These are phyloP conservation scores for Serinus canaria DNA, from an alignment of 2,113 vertebrate species.

Conservation along the genomic window DNA sequence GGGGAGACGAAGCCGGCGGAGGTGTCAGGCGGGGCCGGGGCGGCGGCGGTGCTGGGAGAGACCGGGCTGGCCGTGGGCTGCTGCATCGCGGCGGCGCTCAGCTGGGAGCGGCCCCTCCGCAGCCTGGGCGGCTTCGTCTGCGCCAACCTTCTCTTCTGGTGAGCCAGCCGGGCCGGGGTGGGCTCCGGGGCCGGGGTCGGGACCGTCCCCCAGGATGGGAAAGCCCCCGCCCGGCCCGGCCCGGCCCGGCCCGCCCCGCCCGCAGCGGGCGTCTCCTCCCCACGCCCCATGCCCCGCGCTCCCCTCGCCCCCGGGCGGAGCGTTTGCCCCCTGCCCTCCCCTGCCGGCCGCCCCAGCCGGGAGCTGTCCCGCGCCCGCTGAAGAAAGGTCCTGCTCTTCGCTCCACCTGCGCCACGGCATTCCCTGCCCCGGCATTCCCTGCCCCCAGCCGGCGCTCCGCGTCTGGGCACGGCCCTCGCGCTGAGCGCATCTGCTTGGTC, in stretches of 20 bases:
- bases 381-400: background rate
- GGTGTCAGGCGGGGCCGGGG: background rate
- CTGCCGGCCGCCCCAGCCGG: rapidly evolving
- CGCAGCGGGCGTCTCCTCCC: background rate
- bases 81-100: slow-evolving; percentile 66
- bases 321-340: too few species aligned
- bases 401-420: background rate
- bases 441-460: background rate
- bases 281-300: background rate
- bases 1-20: background rate
- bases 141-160: slow-evolving; percentile 85
- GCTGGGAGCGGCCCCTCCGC: slow-evolving; percentile 81
- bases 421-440: background rate
- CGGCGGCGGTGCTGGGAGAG: slow-evolving; percentile 43
- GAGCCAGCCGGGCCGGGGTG: slow-evolving; percentile 46
- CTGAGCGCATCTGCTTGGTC: rapidly evolving
- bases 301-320: background rate
- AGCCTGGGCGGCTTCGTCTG: slow-evolving; percentile 79
- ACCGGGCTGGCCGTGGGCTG: slow-evolving; percentile 53
- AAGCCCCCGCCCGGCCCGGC: background rate
- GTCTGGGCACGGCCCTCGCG: rapidly evolving
- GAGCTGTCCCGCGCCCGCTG: background rate
- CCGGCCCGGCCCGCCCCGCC: background rate
- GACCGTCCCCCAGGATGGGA: background rate
- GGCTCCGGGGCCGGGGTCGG: background rate